Base-by-base conservation (phyloP, 2,888 invertebrate species). In the Cheilosia vulpina region DNA sequence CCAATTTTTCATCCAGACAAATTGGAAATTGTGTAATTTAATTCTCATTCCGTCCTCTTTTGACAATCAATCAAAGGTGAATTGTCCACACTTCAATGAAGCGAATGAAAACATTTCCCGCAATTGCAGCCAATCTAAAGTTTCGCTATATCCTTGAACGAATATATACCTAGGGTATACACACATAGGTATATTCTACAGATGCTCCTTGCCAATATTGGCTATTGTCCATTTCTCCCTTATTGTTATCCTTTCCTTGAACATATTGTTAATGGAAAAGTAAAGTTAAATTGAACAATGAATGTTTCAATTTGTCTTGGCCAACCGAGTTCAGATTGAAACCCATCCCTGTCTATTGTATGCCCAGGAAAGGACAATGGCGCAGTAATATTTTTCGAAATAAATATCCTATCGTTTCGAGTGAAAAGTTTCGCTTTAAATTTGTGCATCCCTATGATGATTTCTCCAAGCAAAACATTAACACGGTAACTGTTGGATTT, bases 71-170 rank as follows among this genome's bases (percentile, higher is more conserved):
- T 84, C 83, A 69, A 84, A 75, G 79, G 63, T 69, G 41, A 65
- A 84, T 84, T 79, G 83, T 84, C 68, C 69, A 79, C 79, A 75
- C 73, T 79, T 75, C 73, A 79, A 75, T 69, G 79, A 84, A 73
- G 69, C 79, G 69, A 69, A 79, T 79, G 47, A 60, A 75, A 84
- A 75, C 53, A 11, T 73, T 31, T 31, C 73, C 47, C 27, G 27
- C 78, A 75, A 79, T 69, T 66, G 38, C n/a, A 63, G 80, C 52
- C 57, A 62, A 71, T 77, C 71, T 41, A 69, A 69, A 57, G 57
- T 69, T 78, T 68, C 68, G 50, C 50, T 45, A 73, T 31, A 31
- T 73, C 68, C 75, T 78, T 78, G 66, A 68, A 78, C 58, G 43
- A 38, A 52, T 52, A 2, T 17, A 27, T 17, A 17, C 34, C 9